Percentiles rank a stretch among this genome's conserved stretches.
These are phyloP conservation scores for Alcedo quadribrachys DNA, from an alignment of 2,797 vertebrate species.

Conservation along the genomic window DNA sequence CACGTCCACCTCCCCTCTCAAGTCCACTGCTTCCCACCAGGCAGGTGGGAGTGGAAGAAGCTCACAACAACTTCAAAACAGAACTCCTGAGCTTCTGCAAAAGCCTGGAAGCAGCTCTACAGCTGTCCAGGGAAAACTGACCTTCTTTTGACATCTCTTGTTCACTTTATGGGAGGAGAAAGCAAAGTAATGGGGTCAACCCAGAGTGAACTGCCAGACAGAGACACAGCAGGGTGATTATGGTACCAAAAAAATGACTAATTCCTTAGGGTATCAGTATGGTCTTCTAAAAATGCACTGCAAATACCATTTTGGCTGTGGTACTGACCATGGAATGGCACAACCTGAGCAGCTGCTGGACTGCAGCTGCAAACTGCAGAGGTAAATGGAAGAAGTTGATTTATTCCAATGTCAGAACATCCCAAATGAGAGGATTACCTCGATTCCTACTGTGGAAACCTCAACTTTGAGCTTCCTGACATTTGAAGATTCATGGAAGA, in stretches of 20 bases:
- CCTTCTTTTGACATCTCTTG: not conserved
- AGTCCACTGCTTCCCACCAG: not conserved
- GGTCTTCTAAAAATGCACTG: not conserved
- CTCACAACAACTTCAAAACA: not conserved
- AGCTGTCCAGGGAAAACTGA: not conserved
- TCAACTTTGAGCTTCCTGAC: not conserved
- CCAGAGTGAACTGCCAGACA: not conserved
- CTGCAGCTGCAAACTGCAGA: not conserved
- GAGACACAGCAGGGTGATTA: not conserved
- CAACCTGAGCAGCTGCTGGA: not conserved
- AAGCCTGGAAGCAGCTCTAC: not conserved
- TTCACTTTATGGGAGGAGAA: not conserved
- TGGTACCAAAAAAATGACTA: not conserved
- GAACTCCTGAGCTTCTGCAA: not conserved
- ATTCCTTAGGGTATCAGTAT: accelerated
- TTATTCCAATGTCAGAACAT: not conserved
- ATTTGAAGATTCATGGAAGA: not conserved
- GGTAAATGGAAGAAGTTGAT: not conserved
- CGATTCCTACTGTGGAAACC: not conserved
- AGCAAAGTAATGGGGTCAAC: not conserved
- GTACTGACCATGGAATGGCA: accelerated
- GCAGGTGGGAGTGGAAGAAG: not conserved
- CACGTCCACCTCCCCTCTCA: not conserved
- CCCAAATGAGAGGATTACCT: not conserved
- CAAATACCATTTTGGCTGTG: not conserved